These are phyloP conservation scores for Mactromeris polynyma DNA, from an alignment of 2,888 invertebrate genomes.

Conservation along the genomic window DNA sequence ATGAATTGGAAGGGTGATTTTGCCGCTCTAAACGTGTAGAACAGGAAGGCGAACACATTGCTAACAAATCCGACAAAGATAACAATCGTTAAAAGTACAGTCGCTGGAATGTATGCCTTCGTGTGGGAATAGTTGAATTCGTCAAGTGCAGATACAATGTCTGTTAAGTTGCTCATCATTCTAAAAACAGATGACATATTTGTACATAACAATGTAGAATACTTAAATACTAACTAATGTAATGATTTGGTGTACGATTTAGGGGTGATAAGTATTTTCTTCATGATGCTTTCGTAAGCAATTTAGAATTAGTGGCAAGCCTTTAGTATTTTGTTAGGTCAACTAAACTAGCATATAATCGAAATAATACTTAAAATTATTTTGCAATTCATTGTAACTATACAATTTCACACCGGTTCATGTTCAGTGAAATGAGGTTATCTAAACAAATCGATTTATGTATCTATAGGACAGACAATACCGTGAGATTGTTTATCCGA, in stretches of 20 bases:
- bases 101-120: constrained; percentile 9
- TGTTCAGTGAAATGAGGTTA: too few relatives aligned
- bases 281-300: too few relatives aligned
- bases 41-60: background rate
- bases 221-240: background rate
- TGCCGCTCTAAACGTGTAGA: background rate
- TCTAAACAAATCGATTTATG: too few relatives aligned
- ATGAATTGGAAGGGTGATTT: background rate
- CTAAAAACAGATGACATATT: background rate
- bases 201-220: background rate
- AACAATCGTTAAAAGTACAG: background rate
- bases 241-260: background rate
- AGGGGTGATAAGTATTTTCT: too few relatives aligned
- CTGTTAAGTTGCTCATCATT: background rate
- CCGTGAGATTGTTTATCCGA: too few relatives aligned
- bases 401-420: too few relatives aligned
- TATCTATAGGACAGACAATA: too few relatives aligned
- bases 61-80: background rate
- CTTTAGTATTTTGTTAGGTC: too few relatives aligned
- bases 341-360: too few relatives aligned
- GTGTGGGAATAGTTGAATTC: background rate
- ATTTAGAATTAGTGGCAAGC: too few relatives aligned
- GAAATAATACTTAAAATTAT: too few relatives aligned
- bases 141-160: background rate
- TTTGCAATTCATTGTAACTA: too few relatives aligned